A percentile compares a stretch with the other conserved stretches of the same genome.
phyloP scores from a whole-genome alignment of 2,113 vertebrate genomes.

The Sturnira hondurensis region DNA sequence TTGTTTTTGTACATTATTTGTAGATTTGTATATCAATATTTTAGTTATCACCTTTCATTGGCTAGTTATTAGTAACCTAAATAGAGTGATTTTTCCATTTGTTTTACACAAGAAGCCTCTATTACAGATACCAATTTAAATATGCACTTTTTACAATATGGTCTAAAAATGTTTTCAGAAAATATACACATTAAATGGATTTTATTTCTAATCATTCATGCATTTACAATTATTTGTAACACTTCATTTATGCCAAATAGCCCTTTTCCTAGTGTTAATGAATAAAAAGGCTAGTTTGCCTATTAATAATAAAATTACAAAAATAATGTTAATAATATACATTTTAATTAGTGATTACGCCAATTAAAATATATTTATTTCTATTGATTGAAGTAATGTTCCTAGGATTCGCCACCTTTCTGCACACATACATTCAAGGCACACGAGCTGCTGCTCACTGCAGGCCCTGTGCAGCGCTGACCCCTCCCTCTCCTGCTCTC shows the following conservation, averaged over 20 bases:
- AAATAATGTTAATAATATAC: neutral
- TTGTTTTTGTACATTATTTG: neutral
- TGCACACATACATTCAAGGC: neutral
- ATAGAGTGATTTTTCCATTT: neutral
- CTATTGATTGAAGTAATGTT: neutral
- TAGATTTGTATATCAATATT: neutral
- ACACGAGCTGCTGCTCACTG: neutral
- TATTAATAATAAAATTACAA: neutral
- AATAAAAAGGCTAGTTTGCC: neutral
- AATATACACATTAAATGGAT: neutral
- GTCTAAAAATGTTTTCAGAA: constrained; percentile 27
- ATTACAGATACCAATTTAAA: neutral
- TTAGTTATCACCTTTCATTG: neutral
- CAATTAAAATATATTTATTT: neutral
- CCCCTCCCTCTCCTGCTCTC: neutral
- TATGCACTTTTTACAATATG: neutral
- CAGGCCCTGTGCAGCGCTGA: neutral
- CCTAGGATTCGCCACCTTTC: neutral
- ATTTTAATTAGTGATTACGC: neutral
- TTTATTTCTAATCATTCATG: neutral
- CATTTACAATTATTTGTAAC: neutral
- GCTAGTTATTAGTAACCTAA: neutral
- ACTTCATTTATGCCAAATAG: neutral
- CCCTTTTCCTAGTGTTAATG: neutral
- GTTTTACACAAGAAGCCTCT: neutral